Evolutionary conservation across 30 jellyfish, hydroid and myxozoan genomes (phyloP).

Genomic region (Haliclystus octoradiatus): DNA sequence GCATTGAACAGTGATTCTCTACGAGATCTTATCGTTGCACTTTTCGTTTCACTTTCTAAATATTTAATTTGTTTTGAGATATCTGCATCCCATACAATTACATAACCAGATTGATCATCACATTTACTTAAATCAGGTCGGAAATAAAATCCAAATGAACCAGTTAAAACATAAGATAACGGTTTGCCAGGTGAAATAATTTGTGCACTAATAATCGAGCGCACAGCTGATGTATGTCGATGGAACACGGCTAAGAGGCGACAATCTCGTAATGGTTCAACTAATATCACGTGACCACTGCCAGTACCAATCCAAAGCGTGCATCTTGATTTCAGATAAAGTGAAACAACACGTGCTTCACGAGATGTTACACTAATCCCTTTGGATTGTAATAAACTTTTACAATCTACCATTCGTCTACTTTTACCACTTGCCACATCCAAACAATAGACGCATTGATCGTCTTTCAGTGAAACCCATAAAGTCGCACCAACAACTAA

Average conservation of each 20-base stretch:
- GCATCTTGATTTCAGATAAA: constrained; percentile 17
- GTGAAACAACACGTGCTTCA: constrained; percentile 46
- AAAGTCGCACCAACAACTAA: constrained; percentile 9
- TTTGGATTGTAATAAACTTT: constrained; percentile 16
- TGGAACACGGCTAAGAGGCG: constrained; percentile 27
- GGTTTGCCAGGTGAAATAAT: constrained; percentile 22
- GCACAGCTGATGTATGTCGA: constrained; percentile 62
- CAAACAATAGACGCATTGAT: constrained; percentile 19
- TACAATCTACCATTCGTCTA: constrained; percentile 25
- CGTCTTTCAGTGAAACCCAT: constrained; percentile 35
- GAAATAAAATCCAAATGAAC: constrained; percentile 43
- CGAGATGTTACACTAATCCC: constrained; percentile 9
- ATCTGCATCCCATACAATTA: constrained; percentile 79
- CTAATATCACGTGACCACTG: constrained; percentile 62
- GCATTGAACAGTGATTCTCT: background rate
- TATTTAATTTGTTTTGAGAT: constrained; percentile 34
- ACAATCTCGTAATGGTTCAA: constrained; percentile 20
- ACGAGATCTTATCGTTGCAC: background rate
- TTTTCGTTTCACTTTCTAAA: constrained; percentile 26
- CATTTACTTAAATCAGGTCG: constrained; percentile 8
- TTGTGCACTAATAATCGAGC: constrained; percentile 37
- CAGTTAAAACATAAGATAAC: constrained; percentile 38
- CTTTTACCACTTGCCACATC: constrained; percentile 4
- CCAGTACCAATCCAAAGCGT: constrained; percentile 86
- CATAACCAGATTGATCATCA: constrained; percentile 37